Base-by-base conservation (phyloP, 2,888 invertebrate species). In the Eutolmus rufibarbis region DNA sequence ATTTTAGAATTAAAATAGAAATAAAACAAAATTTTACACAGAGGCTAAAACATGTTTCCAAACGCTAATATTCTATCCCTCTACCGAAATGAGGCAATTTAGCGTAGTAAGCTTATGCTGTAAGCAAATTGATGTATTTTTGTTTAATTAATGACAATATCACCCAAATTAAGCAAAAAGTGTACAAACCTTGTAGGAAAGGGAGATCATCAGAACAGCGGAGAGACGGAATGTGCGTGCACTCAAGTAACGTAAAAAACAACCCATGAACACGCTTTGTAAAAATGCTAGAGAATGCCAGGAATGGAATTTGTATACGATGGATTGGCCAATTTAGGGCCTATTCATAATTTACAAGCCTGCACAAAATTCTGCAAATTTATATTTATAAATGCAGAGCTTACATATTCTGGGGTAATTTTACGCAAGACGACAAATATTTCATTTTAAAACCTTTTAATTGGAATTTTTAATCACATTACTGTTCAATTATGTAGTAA, bases 161-260 rank as follows among this genome's bases (percentile, higher is more conserved):
- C 34, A 77, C 76, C 77, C 86, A 86, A 89, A 89, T 89, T 89
- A 87, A 89, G 88, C 88, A 88, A 89, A 89, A 89, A 88, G 89
- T 89, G 89, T 89, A 89, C 89, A 89, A 89, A 89, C 89, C 89
- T 89, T 89, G 88, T 89, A 89, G 89, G 89, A 79, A 88, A 46
- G 77, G 74, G 74, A 51, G 84, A 40, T 87, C 89, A 87, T 88
- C 88, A 84, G 87, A 84, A 46, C 82, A 86, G 66, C 16, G 78
- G 88, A 87, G 86, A 87, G 88, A 89, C 77, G 89, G 88, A 89
- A 89, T 89, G 89, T 89, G 89, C 89, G 89, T 89, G 89, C 89
- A 76, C 74, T 37, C 19, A 78, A 78, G 51, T 77, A 77, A 86
- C 9, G 76, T 66, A 66, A 66, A 46, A 57, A 66, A 9, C 28